Evolutionary conservation across 2,888 invertebrate genomes (phyloP), one percentile per base, ranked within the genome.

Genomic region (Lepidochrysops patricia): DNA sequence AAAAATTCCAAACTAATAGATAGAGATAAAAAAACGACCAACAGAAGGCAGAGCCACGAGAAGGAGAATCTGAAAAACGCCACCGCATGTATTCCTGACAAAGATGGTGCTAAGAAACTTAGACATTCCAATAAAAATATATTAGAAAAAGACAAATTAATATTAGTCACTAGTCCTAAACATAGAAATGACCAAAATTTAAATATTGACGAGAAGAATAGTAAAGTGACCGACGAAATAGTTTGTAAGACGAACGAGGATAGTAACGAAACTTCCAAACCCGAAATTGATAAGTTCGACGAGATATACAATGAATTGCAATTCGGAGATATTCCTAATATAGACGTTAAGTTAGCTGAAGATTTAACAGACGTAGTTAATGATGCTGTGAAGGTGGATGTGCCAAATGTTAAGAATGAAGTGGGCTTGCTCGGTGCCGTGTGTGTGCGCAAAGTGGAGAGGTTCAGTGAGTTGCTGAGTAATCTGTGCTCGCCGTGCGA

Each of bases 81-180:
- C 62, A 72, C 76, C 57, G 74, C 76, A 62, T 72, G 76, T 69
- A 72, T 71, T 63, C 62, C 72, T 68, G 80, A 79, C 61, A 85
- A 79, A 76, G 86, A 88, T 85, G 88, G 88, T 89, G 88, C 89
- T 89, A 88, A 79, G 80, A 89, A 88, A 87, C 71, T 79, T 73
- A 87, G 85, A 85, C 89, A 89, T 88, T 89, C 89, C 89, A 82
- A 72, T 77, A 85, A 82, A 76, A 79, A 69, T 82, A 82, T 78
- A 79, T 80, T 87, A 84, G 87, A 84, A 70, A 87, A 87, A 86
- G 87, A 84, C 80, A 86, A 82, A 82, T 76, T 70, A 80, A 84
- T 76, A 76, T 76, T 82, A 80, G 75, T 77, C 72, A 79, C 72
- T 84, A 86, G 80, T 82, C 71, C 77, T 80, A 85, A 80, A 79